phyloP scores from a whole-genome alignment of 2,888 invertebrate species.

The Lissonota sp. region DNA sequence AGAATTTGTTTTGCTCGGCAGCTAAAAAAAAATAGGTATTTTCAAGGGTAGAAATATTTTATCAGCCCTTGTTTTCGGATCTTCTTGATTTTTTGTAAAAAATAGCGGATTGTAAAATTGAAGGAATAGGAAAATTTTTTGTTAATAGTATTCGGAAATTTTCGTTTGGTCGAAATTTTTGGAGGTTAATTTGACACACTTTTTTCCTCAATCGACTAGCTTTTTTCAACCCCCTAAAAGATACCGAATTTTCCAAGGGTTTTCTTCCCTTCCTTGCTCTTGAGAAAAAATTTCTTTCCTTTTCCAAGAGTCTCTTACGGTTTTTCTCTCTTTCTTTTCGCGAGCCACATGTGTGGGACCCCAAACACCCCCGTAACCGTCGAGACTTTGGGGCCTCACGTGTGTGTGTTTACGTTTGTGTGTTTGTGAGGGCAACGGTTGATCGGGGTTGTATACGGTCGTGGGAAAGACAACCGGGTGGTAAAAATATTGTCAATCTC shows the following conservation, averaged over 20 bases:
- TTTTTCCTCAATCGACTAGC: background rate
- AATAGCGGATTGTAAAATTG: background rate
- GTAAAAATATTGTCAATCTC: constrained; percentile 68
- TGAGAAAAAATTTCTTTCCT: background rate
- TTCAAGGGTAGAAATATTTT: background rate
- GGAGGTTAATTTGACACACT: background rate
- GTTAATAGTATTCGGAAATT: background rate
- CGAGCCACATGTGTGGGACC: constrained; percentile 74
- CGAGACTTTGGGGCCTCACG: constrained; percentile 27
- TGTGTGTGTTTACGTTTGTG: constrained; percentile 57
- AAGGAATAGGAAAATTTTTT: background rate
- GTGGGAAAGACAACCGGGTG: constrained; percentile 76
- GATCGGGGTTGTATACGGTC: constrained; percentile 72
- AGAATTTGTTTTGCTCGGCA: background rate
- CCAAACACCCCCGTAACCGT: constrained; percentile 73
- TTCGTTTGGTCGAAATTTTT: background rate
- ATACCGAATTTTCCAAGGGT: constrained; percentile 12
- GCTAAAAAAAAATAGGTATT: background rate
- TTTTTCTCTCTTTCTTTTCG: constrained; percentile 68
- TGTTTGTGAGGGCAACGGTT: constrained; percentile 71
- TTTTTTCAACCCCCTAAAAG: background rate
- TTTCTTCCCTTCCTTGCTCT: background rate
- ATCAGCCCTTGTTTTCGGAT: background rate
- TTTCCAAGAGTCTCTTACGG: background rate
- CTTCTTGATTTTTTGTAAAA: background rate